A percentile compares a stretch with the other conserved stretches of the same genome.
Evolutionary conservation across 2,113 vertebrate genomes (phyloP).

Genomic region (Thryonomys swinderianus): DNA sequence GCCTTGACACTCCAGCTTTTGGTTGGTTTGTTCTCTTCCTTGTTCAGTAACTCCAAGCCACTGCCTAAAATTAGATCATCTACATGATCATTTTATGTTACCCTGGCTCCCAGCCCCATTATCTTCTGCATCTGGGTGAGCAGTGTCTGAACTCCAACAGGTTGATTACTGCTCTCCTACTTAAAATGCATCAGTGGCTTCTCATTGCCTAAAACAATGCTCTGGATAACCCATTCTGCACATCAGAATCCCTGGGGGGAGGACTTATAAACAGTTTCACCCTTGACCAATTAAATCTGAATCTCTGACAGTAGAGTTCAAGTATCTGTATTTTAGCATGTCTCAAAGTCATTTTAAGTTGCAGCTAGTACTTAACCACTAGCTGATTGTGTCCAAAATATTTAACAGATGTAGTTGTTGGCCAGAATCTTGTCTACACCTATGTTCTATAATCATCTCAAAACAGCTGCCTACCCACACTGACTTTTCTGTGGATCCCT

Average conservation of each 20-base stretch:
- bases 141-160: background rate
- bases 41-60: background rate
- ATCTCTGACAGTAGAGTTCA: background rate
- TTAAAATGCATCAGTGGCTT: background rate
- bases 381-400: background rate
- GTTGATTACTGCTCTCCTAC: background rate
- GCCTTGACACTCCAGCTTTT: background rate
- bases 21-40: rapidly evolving
- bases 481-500: background rate
- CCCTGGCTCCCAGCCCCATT: background rate
- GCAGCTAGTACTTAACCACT: background rate
- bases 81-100: background rate
- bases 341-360: background rate
- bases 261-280: background rate
- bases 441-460: background rate
- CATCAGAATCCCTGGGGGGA: background rate
- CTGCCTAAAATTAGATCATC: background rate
- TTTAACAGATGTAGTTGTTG: background rate
- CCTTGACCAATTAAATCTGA: background rate
- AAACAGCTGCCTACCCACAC: background rate
- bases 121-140: background rate
- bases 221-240: background rate
- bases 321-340: background rate
- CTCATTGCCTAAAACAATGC: background rate
- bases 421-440: background rate